phyloP scores from a whole-genome alignment of 23 tunicate genomes.

The Halocynthia aurantium region DNA sequence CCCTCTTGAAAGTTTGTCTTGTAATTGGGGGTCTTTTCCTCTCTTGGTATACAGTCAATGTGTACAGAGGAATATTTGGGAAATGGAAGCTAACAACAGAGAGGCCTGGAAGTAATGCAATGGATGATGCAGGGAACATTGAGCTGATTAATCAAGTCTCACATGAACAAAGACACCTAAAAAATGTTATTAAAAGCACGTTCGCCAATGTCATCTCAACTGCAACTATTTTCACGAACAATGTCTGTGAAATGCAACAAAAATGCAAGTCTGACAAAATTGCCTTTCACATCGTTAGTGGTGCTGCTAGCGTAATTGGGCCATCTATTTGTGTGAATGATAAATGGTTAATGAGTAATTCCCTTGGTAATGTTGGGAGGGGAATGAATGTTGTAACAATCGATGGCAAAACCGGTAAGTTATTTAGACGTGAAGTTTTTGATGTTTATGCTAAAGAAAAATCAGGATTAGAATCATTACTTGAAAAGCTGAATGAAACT shows the following conservation, averaged over 20 bases:
- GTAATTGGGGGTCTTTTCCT: no score
- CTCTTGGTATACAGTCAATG: no score
- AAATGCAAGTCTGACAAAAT: conserved; percentile 36
- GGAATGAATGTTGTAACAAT: conserved; percentile 95
- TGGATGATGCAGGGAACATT: no score
- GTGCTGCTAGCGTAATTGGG: conserved; percentile 99
- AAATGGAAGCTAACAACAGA: no score
- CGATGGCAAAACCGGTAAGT: conserved; percentile 54
- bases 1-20: no score
- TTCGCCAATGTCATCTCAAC: no score
- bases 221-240: no score
- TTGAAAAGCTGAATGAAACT: conserved; percentile 40
- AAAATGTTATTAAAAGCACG: no score
- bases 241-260: conserved; percentile 12
- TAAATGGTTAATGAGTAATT: conserved; percentile 71
- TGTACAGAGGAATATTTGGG: no score
- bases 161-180: no score
- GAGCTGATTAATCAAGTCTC: no score
- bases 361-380: conserved; percentile 90
- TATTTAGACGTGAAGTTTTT: conserved; percentile 35
- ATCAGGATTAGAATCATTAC: conserved; percentile 69
- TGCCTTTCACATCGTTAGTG: conserved; percentile 64
- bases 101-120: no score
- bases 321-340: conserved; percentile 88
- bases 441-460: conserved; percentile 95